These are phyloP conservation scores for Papilio elwesi DNA, from an alignment of 2,888 invertebrate genomes.

Conservation along the genomic window DNA sequence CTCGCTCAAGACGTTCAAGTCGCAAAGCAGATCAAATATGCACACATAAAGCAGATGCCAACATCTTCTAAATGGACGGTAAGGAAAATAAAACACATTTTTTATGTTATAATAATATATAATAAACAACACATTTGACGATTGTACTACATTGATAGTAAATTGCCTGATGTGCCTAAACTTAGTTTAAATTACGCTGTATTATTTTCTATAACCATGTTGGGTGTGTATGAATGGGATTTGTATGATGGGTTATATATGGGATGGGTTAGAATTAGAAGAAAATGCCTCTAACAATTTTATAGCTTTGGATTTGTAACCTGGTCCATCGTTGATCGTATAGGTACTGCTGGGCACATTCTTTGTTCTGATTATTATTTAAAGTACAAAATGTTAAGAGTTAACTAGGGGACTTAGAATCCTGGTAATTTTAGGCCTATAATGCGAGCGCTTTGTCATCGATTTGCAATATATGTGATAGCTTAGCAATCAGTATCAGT, in stretches of 20 bases:
- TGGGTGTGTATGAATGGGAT: no score
- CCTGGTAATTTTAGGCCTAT: not conserved
- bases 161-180: not conserved
- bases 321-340: no score
- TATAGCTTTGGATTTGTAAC: not conserved
- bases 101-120: not conserved
- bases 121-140: not conserved
- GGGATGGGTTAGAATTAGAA: not conserved
- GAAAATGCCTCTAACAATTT: not conserved
- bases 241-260: no score
- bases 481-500: not conserved
- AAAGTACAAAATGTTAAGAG: not conserved
- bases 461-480: constrained; percentile 14
- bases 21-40: constrained; percentile 30
- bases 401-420: not conserved
- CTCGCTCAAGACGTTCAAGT: constrained; percentile 8
- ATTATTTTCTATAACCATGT: not conserved
- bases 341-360: no score
- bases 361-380: not conserved
- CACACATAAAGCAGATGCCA: constrained; percentile 21
- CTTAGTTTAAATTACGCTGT: not conserved
- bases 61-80: not conserved
- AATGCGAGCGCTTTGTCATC: constrained; percentile 6
- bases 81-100: not conserved
- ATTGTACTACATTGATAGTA: not conserved